Percentiles rank a stretch among this genome's conserved stretches.
These are phyloP conservation scores for Rhopilema esculentum DNA, from an alignment of 30 jellyfish, hydroid and myxozoan genomes.

Conservation along the genomic window DNA sequence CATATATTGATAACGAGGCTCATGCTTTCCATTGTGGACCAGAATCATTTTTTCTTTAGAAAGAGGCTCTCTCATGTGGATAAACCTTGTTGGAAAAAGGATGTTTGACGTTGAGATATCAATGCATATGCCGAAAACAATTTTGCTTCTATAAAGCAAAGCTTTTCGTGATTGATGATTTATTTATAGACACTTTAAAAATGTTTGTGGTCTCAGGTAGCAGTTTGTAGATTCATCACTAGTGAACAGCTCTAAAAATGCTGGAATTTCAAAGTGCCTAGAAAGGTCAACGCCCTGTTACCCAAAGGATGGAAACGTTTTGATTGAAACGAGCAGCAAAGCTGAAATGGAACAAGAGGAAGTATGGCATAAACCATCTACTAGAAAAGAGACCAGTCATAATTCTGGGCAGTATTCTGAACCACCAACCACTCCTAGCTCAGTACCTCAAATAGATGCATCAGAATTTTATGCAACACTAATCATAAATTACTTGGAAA, in stretches of 20 bases:
- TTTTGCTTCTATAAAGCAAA: conserved; percentile 12
- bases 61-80: background rate
- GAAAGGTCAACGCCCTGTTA: conserved; percentile 19
- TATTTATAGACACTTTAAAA: conserved; percentile 4
- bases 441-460: conserved; percentile 8
- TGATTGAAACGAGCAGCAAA: background rate
- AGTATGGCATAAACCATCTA: conserved; percentile 8
- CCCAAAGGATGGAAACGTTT: background rate
- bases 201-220: conserved; percentile 1
- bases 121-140: conserved; percentile 24
- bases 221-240: conserved; percentile 9
- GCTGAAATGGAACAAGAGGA: conserved; percentile 6
- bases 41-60: conserved; percentile 4
- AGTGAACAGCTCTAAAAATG: background rate
- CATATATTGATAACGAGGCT: too few species aligned
- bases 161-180: background rate
- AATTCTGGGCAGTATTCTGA: conserved; percentile 5
- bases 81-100: background rate
- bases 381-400: background rate
- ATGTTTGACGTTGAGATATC: background rate
- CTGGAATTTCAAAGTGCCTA: background rate
- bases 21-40: too few species aligned
- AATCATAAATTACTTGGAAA: background rate
- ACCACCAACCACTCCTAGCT: conserved; percentile 5
- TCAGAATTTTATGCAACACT: conserved; percentile 8